Evolutionary conservation across 2,113 vertebrate species (phyloP).

Genomic region (Willisornis vidua): DNA sequence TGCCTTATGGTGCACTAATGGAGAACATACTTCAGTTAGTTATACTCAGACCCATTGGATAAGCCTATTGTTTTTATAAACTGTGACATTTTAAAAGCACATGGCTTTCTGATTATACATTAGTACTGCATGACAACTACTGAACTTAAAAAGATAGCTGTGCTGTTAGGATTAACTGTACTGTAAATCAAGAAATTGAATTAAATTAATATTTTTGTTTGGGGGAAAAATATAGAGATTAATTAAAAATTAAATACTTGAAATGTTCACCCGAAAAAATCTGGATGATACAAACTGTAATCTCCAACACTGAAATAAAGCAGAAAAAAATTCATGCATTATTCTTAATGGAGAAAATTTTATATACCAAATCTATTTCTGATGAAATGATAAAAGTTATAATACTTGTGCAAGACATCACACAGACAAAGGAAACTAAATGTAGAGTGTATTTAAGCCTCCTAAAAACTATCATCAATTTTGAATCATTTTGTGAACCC

Average conservation of each 20-base stretch:
- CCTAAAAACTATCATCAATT: conserved; percentile 16
- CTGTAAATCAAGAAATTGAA: neutral
- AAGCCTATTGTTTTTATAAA: neutral
- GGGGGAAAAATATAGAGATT: neutral
- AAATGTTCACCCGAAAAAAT: neutral
- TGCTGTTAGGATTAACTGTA: neutral
- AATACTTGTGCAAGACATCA: neutral
- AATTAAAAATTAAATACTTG: neutral
- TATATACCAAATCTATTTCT: neutral
- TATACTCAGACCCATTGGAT: neutral
- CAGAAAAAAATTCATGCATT: neutral
- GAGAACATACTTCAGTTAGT: neutral
- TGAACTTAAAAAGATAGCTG: neutral
- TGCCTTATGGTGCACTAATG: neutral
- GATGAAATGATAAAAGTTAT: neutral
- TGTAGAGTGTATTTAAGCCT: neutral
- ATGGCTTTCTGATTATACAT: neutral
- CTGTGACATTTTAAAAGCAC: neutral
- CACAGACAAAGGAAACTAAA: conserved; percentile 30
- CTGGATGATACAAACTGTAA: neutral
- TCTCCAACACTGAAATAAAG: neutral
- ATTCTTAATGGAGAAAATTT: neutral
- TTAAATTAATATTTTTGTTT: neutral
- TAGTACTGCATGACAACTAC: neutral
- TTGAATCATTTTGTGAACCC: conserved; percentile 24